Evolutionary conservation across 1,140 invertebrate genomes (phyloP).

Genomic region (Aphis gossypii): DNA sequence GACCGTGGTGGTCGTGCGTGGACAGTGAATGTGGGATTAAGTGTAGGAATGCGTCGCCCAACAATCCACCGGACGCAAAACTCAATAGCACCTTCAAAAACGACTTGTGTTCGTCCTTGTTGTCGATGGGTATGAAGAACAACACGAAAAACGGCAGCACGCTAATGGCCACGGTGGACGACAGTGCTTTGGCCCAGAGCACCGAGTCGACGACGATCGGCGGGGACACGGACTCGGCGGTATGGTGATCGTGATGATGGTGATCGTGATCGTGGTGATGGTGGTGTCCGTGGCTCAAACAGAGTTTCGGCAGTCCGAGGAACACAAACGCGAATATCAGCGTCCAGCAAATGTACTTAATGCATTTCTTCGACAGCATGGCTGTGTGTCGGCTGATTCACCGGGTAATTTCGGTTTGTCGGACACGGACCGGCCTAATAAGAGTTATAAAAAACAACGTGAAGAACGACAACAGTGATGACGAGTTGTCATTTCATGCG

Average conservation of each 20-base stretch:
- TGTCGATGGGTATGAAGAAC: conserved; percentile 91
- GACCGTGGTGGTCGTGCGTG: conserved; percentile 68
- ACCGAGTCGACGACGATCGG: conserved; percentile 77
- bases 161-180: conserved; percentile 91
- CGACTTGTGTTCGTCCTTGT: conserved; percentile 81
- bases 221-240: conserved; percentile 64
- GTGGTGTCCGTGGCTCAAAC: conserved; percentile 63
- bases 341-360: conserved; percentile 61
- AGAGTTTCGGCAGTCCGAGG: conserved; percentile 65
- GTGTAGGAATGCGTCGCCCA: conserved; percentile 96
- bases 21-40: conserved; percentile 92
- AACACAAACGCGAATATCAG: conserved; percentile 64
- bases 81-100: conserved; percentile 88
- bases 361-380: conserved; percentile 21
- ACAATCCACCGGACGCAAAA: conserved; percentile 92
- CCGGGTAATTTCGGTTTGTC: not conserved
- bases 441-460: not conserved
- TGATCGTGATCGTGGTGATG: conserved; percentile 64
- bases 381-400: not conserved
- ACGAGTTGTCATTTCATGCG: not conserved
- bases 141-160: conserved; percentile 92
- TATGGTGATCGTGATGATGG: conserved; percentile 65
- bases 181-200: conserved; percentile 83
- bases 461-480: not conserved
- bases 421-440: not conserved